Conservation (phyloP, 2,888 invertebrate genomes). For the Hyposoter didymator region DNA sequence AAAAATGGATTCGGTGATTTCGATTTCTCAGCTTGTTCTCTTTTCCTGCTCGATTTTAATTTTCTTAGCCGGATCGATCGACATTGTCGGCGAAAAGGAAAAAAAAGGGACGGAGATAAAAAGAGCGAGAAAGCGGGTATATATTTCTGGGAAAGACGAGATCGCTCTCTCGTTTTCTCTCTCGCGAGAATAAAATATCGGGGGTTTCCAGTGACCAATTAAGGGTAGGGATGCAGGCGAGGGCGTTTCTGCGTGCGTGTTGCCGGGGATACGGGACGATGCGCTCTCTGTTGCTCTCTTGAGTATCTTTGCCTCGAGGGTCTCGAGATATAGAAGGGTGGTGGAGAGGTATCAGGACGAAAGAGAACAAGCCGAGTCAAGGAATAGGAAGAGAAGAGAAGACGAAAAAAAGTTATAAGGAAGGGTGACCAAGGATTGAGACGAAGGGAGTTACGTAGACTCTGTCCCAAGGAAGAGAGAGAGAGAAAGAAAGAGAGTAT, state of each 20-base stretch:
- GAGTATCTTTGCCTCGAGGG: conserved; percentile 54
- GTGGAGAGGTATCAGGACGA: conserved; percentile 21
- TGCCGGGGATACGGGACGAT: conserved; percentile 76
- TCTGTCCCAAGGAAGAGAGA: conserved; percentile 39
- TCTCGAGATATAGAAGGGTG: conserved; percentile 48
- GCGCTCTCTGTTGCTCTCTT: conserved; percentile 46
- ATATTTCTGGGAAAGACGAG: conserved; percentile 30
- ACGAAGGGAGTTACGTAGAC: conserved; percentile 55
- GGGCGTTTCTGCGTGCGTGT: conserved; percentile 77
- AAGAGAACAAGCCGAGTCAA: conserved; percentile 31
- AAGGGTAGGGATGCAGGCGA: conserved; percentile 73
- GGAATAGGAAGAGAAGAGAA: conserved; percentile 22
- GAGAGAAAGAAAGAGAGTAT: conserved; percentile 28
- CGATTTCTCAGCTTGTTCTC: background rate
- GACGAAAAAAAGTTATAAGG: conserved; percentile 46
- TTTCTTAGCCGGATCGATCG: conserved; percentile 29
- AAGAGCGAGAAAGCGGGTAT: conserved; percentile 11
- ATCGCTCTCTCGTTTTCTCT: conserved; percentile 26
- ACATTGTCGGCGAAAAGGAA: background rate
- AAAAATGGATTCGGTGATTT: background rate
- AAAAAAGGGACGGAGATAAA: conserved; percentile 18
- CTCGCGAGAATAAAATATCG: conserved; percentile 55
- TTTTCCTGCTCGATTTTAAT: conserved; percentile 6
- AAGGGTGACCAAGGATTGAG: conserved; percentile 57
- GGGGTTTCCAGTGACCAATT: conserved; percentile 76